A percentile compares a stretch with the other conserved stretches of the same genome.
phyloP scores from a whole-genome alignment of 2,113 vertebrate species.

The Oncorhynchus nerka region DNA sequence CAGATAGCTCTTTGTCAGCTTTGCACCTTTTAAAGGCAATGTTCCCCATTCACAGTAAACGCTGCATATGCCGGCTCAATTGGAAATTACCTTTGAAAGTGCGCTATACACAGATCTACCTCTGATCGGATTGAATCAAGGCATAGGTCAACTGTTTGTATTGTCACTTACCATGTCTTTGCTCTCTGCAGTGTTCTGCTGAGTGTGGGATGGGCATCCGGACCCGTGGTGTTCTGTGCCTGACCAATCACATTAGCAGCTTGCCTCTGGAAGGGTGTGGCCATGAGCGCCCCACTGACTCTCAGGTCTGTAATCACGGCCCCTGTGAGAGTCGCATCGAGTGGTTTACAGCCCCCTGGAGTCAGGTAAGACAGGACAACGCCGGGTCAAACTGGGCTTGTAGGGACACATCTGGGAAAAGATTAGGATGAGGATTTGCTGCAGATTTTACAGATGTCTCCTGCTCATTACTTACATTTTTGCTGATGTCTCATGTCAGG shows the following conservation, averaged over 20 bases:
- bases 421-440: conserved; percentile 1
- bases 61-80: too few species aligned
- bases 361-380: conserved; percentile 77
- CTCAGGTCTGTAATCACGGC: conserved; percentile 81
- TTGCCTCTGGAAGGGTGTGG: conserved; percentile 92
- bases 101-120: too few species aligned
- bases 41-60: too few species aligned
- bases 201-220: conserved; percentile 87
- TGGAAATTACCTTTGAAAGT: too few species aligned
- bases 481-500: background rate
- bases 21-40: too few species aligned
- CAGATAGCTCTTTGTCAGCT: too few species aligned
- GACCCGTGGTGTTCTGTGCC: conserved; percentile 83
- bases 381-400: background rate
- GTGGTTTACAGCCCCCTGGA: conserved; percentile 94
- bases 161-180: too few species aligned
- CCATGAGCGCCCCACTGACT: conserved; percentile 78
- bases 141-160: too few species aligned
- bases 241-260: conserved; percentile 87
- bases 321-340: conserved; percentile 87
- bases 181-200: conserved; percentile 81
- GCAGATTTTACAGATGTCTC: background rate
- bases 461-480: background rate
- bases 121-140: too few species aligned
- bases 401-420: conserved; percentile 2